A percentile compares a stretch with the other conserved stretches of the same genome.
Conservation (phyloP, 2,888 invertebrate genomes). For the Hydraecia micacea region DNA sequence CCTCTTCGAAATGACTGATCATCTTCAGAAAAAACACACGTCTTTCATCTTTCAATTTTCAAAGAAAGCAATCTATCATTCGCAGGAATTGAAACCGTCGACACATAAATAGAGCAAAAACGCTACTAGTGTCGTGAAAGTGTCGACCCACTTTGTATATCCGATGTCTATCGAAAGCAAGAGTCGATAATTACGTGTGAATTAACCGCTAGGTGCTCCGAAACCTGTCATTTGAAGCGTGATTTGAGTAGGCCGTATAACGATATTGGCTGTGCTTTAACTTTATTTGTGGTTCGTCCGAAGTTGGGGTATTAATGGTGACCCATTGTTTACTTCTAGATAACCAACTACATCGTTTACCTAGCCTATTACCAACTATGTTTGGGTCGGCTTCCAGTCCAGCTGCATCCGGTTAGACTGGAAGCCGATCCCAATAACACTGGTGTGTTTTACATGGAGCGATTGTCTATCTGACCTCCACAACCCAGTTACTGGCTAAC, state of each 20-base stretch:
- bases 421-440: no score
- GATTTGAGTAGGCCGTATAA: constrained; percentile 30
- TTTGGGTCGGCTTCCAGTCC: neutral
- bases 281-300: neutral
- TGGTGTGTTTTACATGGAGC: neutral
- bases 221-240: constrained; percentile 54
- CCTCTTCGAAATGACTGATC: neutral
- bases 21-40: constrained; percentile 14
- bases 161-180: constrained; percentile 79
- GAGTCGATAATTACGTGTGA: constrained; percentile 72
- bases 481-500: neutral
- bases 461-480: neutral
- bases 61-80: constrained; percentile 35
- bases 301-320: neutral
- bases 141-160: constrained; percentile 73
- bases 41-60: constrained; percentile 2
- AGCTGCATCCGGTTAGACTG: no score
- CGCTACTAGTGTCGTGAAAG: constrained; percentile 73
- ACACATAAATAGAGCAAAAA: constrained; percentile 54
- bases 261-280: constrained; percentile 8
- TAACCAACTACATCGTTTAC: neutral
- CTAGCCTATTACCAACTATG: neutral
- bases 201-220: constrained; percentile 57
- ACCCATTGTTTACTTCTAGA: neutral
- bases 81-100: constrained; percentile 24